Conservation (phyloP, 2,113 vertebrate genomes). For the Proterorhinus semilunaris region DNA sequence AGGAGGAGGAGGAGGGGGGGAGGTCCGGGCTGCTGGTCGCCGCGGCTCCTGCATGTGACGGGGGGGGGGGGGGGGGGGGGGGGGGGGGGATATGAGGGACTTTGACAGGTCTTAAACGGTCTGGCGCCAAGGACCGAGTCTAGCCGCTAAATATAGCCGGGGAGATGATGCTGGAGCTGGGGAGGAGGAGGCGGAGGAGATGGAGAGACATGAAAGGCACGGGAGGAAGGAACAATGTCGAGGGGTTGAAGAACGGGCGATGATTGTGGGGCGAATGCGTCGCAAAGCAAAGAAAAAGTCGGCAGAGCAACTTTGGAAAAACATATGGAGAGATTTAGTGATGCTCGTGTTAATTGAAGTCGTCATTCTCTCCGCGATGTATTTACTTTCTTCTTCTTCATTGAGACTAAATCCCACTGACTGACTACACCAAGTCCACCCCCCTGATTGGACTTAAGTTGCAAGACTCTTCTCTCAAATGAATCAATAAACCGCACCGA, state of each 20-base stretch:
- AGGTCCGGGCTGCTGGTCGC: slow-evolving; percentile 63
- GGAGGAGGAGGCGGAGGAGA: slow-evolving; percentile 77
- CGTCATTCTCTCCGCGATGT: too few relatives aligned
- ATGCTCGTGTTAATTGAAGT: too few relatives aligned
- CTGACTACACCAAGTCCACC: too few relatives aligned
- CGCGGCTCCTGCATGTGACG: slow-evolving; percentile 85
- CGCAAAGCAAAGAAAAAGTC: slow-evolving; percentile 54
- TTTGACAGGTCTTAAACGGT: slow-evolving; percentile 97
- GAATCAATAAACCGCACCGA: too few relatives aligned
- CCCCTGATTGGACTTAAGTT: too few relatives aligned
- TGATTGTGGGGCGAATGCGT: slow-evolving; percentile 63
- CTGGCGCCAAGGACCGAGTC: slow-evolving; percentile 92
- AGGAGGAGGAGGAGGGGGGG: slow-evolving; percentile 26
- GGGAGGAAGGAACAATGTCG: slow-evolving; percentile 62
- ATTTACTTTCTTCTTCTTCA: too few relatives aligned
- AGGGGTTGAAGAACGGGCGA: slow-evolving; percentile 55
- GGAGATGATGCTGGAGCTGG: slow-evolving; percentile 85
- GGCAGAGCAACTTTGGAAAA: slow-evolving; percentile 27
- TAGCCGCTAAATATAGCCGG: slow-evolving; percentile 88
- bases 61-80: slow-evolving; percentile 83
- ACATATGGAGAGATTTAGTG: too few relatives aligned
- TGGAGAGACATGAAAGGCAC: slow-evolving; percentile 34
- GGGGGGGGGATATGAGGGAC: slow-evolving; percentile 91
- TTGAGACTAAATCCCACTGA: too few relatives aligned
- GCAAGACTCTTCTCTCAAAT: too few relatives aligned